Evolutionary conservation across 2,113 vertebrate genomes (phyloP), one percentile per base, ranked within the genome.

Genomic region (Hystrix brachyura): DNA sequence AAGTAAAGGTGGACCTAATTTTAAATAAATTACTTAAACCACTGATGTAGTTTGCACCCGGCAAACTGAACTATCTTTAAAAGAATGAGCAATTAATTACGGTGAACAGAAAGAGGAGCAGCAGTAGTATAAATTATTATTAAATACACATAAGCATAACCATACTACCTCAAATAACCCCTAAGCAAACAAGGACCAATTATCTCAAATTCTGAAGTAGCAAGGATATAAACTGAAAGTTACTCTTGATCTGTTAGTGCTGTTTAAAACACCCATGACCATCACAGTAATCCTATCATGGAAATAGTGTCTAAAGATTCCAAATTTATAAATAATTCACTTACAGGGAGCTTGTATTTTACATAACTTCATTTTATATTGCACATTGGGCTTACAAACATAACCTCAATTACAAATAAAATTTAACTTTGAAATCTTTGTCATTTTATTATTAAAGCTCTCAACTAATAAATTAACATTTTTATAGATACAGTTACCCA

Each of bases 401-500:
- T 25, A 55, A 51, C 23, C 53, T 67, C n/a, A 34, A 78, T 82
- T 62, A 96, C 27, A 94, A 57, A 93, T 59, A 9, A 81, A 94
- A 87, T 69, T 57, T 89, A 60, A 79, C 90, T 6, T 86, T 69
- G 46, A 95, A 94, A 57, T 92, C 82, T 93, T 55, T 82, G 51
- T 53, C 51, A 67, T 92, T 94, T 85, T 79, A 91, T 89, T 95
- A 96, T 89, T 34, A 29, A 90, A 43, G 55, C 5, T 91, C 94
- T 97, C 74, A 64, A 64, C 18, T 78, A 76, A 1, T 55, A 9
- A 74, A 92, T 74, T 89, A 96, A 86, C 87, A 90, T 38, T 67
- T 96, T 88, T 95, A 89, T 94, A 93, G 12, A 65, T 67, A 78
- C 43, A 91, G 83, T 85, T 98, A 97, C 67, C 81, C 83, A 90